These are phyloP conservation scores for Pissodes strobi DNA, from an alignment of 1,140 invertebrate species.

Conservation along the genomic window DNA sequence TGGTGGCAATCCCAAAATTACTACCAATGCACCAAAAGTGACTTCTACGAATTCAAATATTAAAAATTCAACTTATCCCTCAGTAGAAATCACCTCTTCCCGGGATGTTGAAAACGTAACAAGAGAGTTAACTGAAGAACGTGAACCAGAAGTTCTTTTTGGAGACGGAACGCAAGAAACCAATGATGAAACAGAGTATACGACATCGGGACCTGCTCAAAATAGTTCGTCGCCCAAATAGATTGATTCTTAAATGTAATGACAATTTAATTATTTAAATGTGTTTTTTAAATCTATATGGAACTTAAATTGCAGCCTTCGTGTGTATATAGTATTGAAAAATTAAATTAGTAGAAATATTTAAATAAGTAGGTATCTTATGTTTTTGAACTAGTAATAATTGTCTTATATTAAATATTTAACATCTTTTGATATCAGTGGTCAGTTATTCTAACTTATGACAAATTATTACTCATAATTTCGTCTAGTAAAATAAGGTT, in stretches of 20 bases:
- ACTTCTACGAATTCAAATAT: background rate
- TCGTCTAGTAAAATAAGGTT: no score
- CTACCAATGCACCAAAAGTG: background rate
- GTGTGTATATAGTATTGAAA: no score
- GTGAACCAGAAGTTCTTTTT: constrained; percentile 25
- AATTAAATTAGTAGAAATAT: no score
- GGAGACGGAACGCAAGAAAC: constrained; percentile 18
- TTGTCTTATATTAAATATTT: no score
- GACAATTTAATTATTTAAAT: background rate
- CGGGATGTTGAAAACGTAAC: constrained; percentile 19
- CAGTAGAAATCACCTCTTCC: background rate
- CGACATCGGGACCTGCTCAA: background rate
- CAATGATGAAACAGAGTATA: constrained; percentile 5
- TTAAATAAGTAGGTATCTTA: no score
- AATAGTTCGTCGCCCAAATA: constrained; percentile 22
- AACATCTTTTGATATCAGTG: no score
- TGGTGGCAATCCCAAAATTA: background rate
- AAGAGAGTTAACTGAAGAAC: constrained; percentile 7
- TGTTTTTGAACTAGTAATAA: no score
- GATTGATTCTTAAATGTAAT: background rate
- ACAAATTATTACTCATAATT: no score
- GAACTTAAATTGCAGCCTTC: no score
- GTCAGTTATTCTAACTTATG: no score
- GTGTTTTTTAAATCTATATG: background rate
- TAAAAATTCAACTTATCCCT: background rate